phyloP scores from a whole-genome alignment of 2,113 vertebrate species.

The Chaetops frenatus region DNA sequence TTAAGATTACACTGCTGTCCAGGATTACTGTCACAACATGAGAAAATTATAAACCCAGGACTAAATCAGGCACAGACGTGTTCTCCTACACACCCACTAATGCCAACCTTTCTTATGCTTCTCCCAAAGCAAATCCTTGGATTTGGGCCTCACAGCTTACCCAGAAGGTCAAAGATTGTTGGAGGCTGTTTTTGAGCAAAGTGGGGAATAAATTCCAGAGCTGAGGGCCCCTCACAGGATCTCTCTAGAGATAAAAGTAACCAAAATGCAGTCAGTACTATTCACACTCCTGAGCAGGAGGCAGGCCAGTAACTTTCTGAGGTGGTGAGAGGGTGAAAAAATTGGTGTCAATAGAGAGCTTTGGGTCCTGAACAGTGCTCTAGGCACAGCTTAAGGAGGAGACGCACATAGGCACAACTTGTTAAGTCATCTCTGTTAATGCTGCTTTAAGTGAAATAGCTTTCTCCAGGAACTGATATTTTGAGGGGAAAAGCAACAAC shows the following conservation, averaged over 20 bases:
- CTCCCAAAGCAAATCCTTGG: not conserved
- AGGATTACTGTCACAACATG: not conserved
- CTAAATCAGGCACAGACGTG: not conserved
- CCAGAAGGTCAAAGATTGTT: slow-evolving; percentile 35
- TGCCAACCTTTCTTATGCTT: not conserved
- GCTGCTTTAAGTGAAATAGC: not conserved
- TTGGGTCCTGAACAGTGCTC: not conserved
- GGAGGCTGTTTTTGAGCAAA: not conserved
- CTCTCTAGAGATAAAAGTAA: slow-evolving; percentile 5
- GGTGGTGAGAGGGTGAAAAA: not conserved
- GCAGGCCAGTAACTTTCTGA: not conserved
- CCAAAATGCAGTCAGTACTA: not conserved
- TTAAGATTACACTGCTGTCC: not conserved
- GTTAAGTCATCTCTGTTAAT: not conserved
- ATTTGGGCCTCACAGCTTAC: not conserved
- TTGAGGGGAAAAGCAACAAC: not conserved
- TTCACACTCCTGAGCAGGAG: not conserved
- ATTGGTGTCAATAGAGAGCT: not conserved
- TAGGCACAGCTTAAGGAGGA: not conserved
- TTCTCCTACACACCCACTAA: not conserved
- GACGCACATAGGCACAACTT: not conserved
- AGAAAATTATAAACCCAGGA: not conserved
- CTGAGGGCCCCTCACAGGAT: not conserved
- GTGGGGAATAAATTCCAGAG: slow-evolving; percentile 28
- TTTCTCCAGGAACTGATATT: not conserved